Conservation (phyloP, 2,797 vertebrate genomes). For the Ambastaia sidthimunki region DNA sequence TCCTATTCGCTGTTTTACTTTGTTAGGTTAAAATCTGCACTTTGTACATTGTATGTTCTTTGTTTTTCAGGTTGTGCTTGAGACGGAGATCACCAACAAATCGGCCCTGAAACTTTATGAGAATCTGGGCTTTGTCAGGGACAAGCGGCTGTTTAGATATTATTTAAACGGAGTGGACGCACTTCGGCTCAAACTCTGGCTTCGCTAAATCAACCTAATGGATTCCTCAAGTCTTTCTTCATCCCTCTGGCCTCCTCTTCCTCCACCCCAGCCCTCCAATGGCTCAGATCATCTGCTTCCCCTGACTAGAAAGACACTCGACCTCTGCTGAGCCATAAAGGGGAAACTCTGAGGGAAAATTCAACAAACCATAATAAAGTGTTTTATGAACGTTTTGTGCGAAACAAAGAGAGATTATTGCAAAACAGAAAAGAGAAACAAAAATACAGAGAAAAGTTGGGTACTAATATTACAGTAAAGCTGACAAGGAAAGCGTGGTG, state of each 20-base stretch:
- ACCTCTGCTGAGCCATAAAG: conserved; percentile 52
- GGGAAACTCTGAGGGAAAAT: conserved; percentile 52
- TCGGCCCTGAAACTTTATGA: conserved; percentile 99
- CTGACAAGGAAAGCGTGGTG: conserved; percentile 44
- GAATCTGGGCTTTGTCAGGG: conserved; percentile 99
- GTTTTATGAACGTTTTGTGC: conserved; percentile 61
- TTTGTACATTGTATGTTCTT: conserved; percentile 32
- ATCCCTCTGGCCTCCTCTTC: conserved; percentile 49
- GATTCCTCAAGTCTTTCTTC: conserved; percentile 41
- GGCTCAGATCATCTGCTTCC: conserved; percentile 50
- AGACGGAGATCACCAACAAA: conserved; percentile 99
- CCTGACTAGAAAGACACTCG: conserved; percentile 48
- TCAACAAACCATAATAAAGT: conserved; percentile 62
- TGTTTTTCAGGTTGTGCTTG: conserved; percentile 89
- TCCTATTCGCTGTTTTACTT: neutral
- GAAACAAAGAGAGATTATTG: conserved; percentile 59
- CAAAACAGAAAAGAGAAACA: conserved; percentile 48
- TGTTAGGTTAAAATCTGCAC: neutral
- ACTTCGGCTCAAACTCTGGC: conserved; percentile 99
- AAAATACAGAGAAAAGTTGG: conserved; percentile 25
- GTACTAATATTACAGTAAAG: conserved; percentile 49
- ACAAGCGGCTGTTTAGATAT: conserved; percentile 99
- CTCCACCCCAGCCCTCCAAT: conserved; percentile 36
- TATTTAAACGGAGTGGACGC: conserved; percentile 99
- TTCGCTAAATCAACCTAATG: conserved; percentile 81